Conservation (phyloP, 2,888 invertebrate genomes). For the Chaitophorus viminalis region DNA sequence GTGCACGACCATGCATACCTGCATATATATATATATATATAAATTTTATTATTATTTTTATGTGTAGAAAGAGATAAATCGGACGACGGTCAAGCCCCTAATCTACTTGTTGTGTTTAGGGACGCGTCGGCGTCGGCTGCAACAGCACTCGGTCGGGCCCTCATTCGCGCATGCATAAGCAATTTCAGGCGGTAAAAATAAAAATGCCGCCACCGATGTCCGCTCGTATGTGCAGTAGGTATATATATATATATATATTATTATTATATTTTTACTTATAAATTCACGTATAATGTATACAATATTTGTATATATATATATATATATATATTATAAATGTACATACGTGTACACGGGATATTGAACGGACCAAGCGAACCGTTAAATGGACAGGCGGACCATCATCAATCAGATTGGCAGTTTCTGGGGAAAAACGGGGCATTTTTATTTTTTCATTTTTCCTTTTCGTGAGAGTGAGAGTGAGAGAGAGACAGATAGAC, state of each 20-base stretch:
- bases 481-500: not conserved
- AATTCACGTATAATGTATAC: not conserved
- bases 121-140: not conserved
- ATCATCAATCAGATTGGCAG: constrained; percentile 62
- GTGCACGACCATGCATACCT: too few species aligned
- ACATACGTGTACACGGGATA: not conserved
- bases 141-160: constrained; percentile 21
- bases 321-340: too few species aligned
- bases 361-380: constrained; percentile 60
- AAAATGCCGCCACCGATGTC: constrained; percentile 20
- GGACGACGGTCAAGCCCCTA: constrained; percentile 12
- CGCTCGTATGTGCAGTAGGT: not conserved
- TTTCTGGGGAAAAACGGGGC: constrained; percentile 50
- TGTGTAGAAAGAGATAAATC: too few species aligned
- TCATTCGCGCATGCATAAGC: constrained; percentile 60
- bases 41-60: too few species aligned
- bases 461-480: not conserved
- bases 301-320: not conserved
- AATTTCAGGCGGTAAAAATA: constrained; percentile 51
- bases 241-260: not conserved
- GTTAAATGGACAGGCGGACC: constrained; percentile 61
- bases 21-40: too few species aligned
- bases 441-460: constrained; percentile 18
- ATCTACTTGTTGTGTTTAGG: constrained; percentile 10
- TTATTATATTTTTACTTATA: not conserved